phyloP scores from a whole-genome alignment of 2,113 vertebrate species.

The Atherinomorus stipes region DNA sequence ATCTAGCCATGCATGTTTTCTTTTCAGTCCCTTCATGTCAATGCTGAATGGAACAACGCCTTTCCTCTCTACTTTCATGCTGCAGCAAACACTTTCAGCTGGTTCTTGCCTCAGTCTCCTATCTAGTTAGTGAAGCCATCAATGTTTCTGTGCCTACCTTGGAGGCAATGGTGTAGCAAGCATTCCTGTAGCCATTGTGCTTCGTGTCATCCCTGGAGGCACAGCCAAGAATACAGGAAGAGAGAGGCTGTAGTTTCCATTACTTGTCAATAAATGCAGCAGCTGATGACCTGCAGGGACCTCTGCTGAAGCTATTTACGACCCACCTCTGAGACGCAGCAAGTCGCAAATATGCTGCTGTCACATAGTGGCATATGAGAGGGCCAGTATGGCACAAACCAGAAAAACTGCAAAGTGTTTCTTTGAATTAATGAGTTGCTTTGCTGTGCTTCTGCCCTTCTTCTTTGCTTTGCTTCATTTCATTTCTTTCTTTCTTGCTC shows the following conservation, averaged over 20 bases:
- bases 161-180: constrained; percentile 29
- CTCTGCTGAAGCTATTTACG: constrained; percentile 35
- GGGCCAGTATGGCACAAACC: not conserved
- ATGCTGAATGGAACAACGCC: constrained; percentile 20
- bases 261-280: constrained; percentile 34
- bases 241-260: constrained; percentile 26
- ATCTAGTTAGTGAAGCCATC: constrained; percentile 22
- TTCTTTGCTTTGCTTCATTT: constrained; percentile 33
- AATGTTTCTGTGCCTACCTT: constrained; percentile 26
- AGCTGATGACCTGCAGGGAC: constrained; percentile 8
- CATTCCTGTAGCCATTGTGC: constrained; percentile 24
- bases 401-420: constrained; percentile 22
- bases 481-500: constrained; percentile 23
- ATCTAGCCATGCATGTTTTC: constrained; percentile 23
- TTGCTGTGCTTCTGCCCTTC: constrained; percentile 26
- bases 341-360: constrained; percentile 6
- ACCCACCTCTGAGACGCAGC: not conserved
- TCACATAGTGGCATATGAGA: constrained; percentile 5
- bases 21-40: constrained; percentile 24
- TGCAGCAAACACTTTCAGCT: constrained; percentile 19
- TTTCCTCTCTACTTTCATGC: constrained; percentile 1
- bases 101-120: constrained; percentile 11
- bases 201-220: constrained; percentile 24
- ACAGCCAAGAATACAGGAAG: constrained; percentile 23
- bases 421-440: constrained; percentile 46